Evolutionary conservation across 2,888 invertebrate species (phyloP).

Genomic region (Bembecia ichneumoniformis): DNA sequence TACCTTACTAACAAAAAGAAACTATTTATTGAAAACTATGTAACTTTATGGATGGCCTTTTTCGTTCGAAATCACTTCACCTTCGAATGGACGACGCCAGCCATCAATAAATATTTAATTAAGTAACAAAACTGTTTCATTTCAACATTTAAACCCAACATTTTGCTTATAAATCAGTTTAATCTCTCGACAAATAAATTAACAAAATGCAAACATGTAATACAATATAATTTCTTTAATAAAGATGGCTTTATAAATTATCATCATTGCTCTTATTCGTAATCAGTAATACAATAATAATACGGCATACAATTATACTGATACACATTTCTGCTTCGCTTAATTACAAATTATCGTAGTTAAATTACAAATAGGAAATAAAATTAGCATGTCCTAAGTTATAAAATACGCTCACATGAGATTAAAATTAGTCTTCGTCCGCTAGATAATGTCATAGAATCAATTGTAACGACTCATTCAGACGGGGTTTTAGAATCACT

Average conservation of each 20-base stretch:
- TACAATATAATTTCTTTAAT: slow-evolving; percentile 44
- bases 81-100: slow-evolving; percentile 64
- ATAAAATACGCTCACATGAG: slow-evolving; percentile 28
- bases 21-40: slow-evolving; percentile 5
- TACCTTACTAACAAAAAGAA: background rate
- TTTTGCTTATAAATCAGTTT: slow-evolving; percentile 60
- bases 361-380: slow-evolving; percentile 32
- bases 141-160: slow-evolving; percentile 1
- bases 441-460: slow-evolving; percentile 20
- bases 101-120: slow-evolving; percentile 37
- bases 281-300: slow-evolving; percentile 34
- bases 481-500: slow-evolving; percentile 50
- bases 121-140: background rate
- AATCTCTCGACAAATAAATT: slow-evolving; percentile 70
- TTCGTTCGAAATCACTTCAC: slow-evolving; percentile 50
- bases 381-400: slow-evolving; percentile 37
- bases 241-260: slow-evolving; percentile 48
- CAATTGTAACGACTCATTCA: slow-evolving; percentile 14
- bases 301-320: slow-evolving; percentile 41
- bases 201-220: slow-evolving; percentile 54
- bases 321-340: slow-evolving; percentile 17
- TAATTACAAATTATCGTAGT: slow-evolving; percentile 19
- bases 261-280: slow-evolving; percentile 42
- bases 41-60: slow-evolving; percentile 55
- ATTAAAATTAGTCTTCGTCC: slow-evolving; percentile 14